A percentile compares a stretch with the other conserved stretches of the same genome.
Conservation (phyloP, 2,113 vertebrate genomes). For the Opisthocomus hoazin region DNA sequence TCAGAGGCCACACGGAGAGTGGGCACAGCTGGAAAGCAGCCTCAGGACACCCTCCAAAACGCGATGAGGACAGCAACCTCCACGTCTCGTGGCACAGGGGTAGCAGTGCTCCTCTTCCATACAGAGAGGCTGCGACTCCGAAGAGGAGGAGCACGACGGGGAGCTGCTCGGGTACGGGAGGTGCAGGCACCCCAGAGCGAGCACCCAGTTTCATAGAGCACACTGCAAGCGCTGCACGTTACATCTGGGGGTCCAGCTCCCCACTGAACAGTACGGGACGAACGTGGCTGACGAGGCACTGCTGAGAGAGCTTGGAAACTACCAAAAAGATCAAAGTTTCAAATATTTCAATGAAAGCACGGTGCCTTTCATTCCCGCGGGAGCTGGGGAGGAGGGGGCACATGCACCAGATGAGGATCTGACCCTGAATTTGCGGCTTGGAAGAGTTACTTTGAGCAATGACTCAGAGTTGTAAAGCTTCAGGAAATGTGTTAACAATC, state of each 20-base stretch:
- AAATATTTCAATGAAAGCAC: background rate
- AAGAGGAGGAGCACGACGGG: background rate
- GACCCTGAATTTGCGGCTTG: background rate
- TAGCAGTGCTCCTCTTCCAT: background rate
- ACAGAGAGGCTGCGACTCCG: background rate
- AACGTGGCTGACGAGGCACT: background rate
- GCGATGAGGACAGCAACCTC: background rate
- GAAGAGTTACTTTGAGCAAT: constrained; percentile 30
- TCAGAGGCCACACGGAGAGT: background rate
- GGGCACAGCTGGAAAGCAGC: background rate
- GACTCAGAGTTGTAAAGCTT: constrained; percentile 42
- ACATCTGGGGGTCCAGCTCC: background rate
- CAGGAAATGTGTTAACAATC: constrained; percentile 53
- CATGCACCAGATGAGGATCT: background rate
- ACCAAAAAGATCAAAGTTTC: background rate
- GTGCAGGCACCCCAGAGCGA: background rate
- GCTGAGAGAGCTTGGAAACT: background rate
- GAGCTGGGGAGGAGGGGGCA: background rate
- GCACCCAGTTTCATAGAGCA: background rate
- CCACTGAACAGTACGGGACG: background rate
- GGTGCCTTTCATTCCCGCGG: background rate
- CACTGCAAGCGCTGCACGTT: background rate
- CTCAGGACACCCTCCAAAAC: background rate
- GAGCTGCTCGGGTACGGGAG: background rate
- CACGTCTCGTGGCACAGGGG: background rate